Evolutionary conservation across 2,113 vertebrate genomes (phyloP), one percentile per base, ranked within the genome.

Genomic region (Neopipo cinnamomea): DNA sequence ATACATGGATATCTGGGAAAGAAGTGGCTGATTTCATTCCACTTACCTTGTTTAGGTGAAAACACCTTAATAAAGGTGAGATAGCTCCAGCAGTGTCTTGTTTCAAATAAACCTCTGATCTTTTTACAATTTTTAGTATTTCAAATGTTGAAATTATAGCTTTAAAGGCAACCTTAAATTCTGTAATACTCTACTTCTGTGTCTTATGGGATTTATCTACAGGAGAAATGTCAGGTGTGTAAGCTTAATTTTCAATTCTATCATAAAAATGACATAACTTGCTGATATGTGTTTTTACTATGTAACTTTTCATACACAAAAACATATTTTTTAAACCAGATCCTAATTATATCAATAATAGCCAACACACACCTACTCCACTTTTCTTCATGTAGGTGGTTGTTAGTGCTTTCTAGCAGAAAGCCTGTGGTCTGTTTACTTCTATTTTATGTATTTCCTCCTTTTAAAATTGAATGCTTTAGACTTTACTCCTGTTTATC

Each of bases 301-400:
- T 39, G 12, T 66, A 71, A 42, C 17, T 80, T 92, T 58, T 71
- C 23, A n/a, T 76, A 35, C 80, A 33, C 25, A 78, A 78, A 89
- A 90, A 42, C 39, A 16, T 7, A 2, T n/a, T 41, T 68, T 90
- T 66, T 35, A 83, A 68, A 70, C 7, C 13, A 52, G 56, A 67
- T 67, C 65, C 44, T 91, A 91, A 89, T 95, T 91, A 92, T 63
- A 86, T 55, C 66, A 74, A 50, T 92, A 84, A 80, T 91, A 95
- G 81, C 80, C 52, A 92, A 78, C 68, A 80, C 61, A 95, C 89
- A 93, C 72, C 80, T 96, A 84, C 94, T 93, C 61, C 24, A 18
- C 39, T 94, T 86, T 70, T 88, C 86, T 77, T 81, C 76, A 35
- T 59, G 94, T 96, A 80, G 93, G 96, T 93, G 92, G 84, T 63